Percentiles rank a stretch among this genome's conserved stretches.
phyloP scores from a whole-genome alignment of 2,888 invertebrate species.

The Mycogona germanica region DNA sequence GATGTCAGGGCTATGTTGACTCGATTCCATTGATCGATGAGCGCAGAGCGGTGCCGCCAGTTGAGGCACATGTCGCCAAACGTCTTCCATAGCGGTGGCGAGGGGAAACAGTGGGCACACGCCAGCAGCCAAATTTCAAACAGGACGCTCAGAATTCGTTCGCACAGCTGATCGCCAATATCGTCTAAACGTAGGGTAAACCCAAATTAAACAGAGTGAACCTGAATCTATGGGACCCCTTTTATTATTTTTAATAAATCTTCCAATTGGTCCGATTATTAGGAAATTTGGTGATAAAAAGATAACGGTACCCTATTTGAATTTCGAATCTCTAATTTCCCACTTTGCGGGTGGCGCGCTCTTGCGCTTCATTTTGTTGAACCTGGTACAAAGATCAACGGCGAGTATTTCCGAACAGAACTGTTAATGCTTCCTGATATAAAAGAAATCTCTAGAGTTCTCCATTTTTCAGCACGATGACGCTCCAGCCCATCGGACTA shows the following conservation, averaged over 20 bases:
- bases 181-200: slow-evolving; percentile 47
- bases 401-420: neutral
- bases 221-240: no score
- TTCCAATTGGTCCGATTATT: neutral
- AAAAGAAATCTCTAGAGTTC: no score
- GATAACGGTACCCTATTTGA: no score
- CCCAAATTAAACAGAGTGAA: neutral
- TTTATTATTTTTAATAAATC: no score
- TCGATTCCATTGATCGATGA: slow-evolving; percentile 90
- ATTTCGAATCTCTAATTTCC: no score
- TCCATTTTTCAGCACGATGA: no score
- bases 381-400: no score
- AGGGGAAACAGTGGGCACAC: slow-evolving; percentile 73
- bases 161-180: slow-evolving; percentile 89
- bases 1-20: slow-evolving; percentile 82
- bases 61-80: slow-evolving; percentile 79
- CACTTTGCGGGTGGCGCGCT: no score
- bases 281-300: no score
- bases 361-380: no score
- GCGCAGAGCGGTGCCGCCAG: slow-evolving; percentile 87
- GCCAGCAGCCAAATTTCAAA: slow-evolving; percentile 77
- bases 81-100: slow-evolving; percentile 92
- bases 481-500: no score
- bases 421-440: no score
- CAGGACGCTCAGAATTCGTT: slow-evolving; percentile 81